Conservation (phyloP, 2,888 invertebrate genomes). For the Sphaerophoria rueppellii region DNA sequence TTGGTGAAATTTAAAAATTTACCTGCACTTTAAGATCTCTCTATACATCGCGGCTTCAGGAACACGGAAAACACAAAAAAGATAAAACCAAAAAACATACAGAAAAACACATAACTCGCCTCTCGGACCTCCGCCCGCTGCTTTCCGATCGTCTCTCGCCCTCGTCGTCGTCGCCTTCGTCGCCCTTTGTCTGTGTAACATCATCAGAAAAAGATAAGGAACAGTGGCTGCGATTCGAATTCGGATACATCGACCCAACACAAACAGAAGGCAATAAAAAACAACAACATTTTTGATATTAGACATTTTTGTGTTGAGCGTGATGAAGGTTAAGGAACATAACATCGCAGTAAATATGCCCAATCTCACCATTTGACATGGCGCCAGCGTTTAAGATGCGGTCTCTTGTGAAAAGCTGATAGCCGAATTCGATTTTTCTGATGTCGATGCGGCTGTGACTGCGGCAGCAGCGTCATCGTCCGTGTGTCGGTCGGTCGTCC, state of each 20-base stretch:
- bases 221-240: constrained; percentile 65
- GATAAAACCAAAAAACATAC: constrained; percentile 50
- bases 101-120: constrained; percentile 37
- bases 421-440: constrained; percentile 72
- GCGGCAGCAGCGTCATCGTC: constrained; percentile 62
- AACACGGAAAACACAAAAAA: constrained; percentile 56
- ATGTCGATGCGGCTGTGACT: background rate
- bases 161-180: background rate
- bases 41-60: constrained; percentile 25
- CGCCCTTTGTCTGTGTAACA: constrained; percentile 57
- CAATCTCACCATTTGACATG: constrained; percentile 81
- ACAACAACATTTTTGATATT: constrained; percentile 69
- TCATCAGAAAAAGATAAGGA: constrained; percentile 69
- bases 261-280: constrained; percentile 73
- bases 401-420: constrained; percentile 81
- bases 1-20: constrained; percentile 54
- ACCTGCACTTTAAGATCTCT: constrained; percentile 63
- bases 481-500: background rate
- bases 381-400: constrained; percentile 83
- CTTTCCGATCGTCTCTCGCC: background rate
- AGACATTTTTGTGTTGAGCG: constrained; percentile 72
- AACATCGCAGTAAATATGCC: constrained; percentile 76
- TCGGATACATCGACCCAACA: constrained; percentile 69
- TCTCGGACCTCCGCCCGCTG: background rate
- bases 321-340: constrained; percentile 72